phyloP scores from a whole-genome alignment of 2,888 invertebrate genomes.

The Meloe dianella region DNA sequence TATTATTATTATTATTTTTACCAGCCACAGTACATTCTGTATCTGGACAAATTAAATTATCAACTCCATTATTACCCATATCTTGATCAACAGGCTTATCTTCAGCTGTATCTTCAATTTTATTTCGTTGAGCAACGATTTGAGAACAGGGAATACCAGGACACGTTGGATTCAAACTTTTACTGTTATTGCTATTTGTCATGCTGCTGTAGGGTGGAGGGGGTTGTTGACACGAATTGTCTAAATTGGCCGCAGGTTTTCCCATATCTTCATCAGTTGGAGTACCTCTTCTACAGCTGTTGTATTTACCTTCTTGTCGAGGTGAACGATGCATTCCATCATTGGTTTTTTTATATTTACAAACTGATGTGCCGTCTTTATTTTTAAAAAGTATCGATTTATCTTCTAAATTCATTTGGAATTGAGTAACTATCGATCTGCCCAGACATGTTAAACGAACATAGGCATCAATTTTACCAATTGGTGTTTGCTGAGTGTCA shows the following conservation, averaged over 20 bases:
- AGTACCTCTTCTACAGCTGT: neutral
- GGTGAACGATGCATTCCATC: neutral
- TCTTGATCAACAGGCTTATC: neutral
- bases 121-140: too few relatives aligned
- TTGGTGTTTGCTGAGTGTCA: slow-evolving; percentile 60
- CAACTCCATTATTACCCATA: neutral
- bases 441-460: slow-evolving; percentile 72
- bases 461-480: slow-evolving; percentile 68
- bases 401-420: slow-evolving; percentile 63
- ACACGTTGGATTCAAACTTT: neutral
- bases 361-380: slow-evolving; percentile 57
- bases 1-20: too few relatives aligned
- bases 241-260: neutral
- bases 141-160: neutral
- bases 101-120: neutral
- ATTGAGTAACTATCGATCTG: slow-evolving; percentile 69
- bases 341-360: slow-evolving; percentile 54
- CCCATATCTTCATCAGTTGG: neutral
- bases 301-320: neutral
- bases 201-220: too few relatives aligned
- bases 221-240: neutral
- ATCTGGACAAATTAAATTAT: neutral
- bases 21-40: too few relatives aligned
- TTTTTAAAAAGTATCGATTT: slow-evolving; percentile 59
- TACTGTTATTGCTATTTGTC: neutral